phyloP scores from a whole-genome alignment of 1,140 invertebrate species.

The Rhopalosiphum padi region DNA sequence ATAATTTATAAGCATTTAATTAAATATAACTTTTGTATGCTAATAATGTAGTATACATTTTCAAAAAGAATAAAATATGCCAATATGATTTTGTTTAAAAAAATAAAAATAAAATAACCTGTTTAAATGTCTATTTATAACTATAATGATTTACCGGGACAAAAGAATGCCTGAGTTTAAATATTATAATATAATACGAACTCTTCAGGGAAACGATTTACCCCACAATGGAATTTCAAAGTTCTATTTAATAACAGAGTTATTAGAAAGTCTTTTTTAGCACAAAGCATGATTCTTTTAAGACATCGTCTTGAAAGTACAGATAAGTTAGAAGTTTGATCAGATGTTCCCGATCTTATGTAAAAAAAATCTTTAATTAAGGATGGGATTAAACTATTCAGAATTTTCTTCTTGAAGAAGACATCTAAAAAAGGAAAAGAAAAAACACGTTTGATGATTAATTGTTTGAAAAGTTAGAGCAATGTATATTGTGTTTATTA shows the following conservation, averaged over 20 bases:
- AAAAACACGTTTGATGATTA: conserved; percentile 19
- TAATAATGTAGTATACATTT: neutral
- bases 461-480: neutral
- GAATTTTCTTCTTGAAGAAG: neutral
- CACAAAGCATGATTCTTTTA: neutral
- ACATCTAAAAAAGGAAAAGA: neutral
- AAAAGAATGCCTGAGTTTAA: neutral
- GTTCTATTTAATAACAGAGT: neutral
- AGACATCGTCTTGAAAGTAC: neutral
- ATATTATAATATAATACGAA: neutral
- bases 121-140: neutral
- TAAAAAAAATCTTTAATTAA: neutral
- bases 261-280: neutral
- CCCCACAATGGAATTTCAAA: neutral
- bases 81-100: neutral
- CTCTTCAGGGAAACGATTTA: neutral
- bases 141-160: neutral
- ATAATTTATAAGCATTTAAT: neutral
- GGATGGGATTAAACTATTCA: neutral
- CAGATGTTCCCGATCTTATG: too few species aligned
- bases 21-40: neutral
- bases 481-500: neutral
- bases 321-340: neutral
- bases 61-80: fast-evolving
- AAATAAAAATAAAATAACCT: neutral